Conservation (phyloP, 2,888 invertebrate genomes). For the Seira musarum region DNA sequence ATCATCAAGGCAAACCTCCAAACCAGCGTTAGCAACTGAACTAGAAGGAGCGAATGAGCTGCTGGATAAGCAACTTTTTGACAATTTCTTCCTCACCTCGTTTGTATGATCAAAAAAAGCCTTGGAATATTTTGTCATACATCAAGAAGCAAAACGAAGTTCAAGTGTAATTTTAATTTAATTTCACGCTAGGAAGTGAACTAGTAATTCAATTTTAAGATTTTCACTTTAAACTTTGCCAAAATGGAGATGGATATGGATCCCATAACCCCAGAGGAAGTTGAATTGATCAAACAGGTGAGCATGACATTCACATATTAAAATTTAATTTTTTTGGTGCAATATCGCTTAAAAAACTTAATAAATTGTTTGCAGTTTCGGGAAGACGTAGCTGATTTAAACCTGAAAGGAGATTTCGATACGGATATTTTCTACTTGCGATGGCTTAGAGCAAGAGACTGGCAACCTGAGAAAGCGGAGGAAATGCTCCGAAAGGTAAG, state of each 20-base stretch:
- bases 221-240: too few species aligned
- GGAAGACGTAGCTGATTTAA: conserved; percentile 45
- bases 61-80: too few species aligned
- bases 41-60: too few species aligned
- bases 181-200: too few species aligned
- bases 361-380: conserved; percentile 43
- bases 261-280: conserved; percentile 9
- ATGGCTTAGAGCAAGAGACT: conserved; percentile 65
- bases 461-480: conserved; percentile 60
- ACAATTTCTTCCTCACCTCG: too few species aligned
- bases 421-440: conserved; percentile 50
- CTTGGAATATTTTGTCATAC: too few species aligned
- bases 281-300: conserved; percentile 27
- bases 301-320: background rate
- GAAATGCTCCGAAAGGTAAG: conserved; percentile 63
- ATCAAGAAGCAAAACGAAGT: too few species aligned
- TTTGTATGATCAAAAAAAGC: too few species aligned
- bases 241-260: conserved; percentile 23
- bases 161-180: too few species aligned
- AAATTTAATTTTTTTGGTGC: background rate
- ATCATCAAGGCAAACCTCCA: too few species aligned
- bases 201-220: too few species aligned
- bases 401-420: conserved; percentile 48
- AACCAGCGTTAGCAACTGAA: too few species aligned
- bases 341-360: background rate